Conservation (phyloP, 2,888 invertebrate genomes). For the Drosophila recens region DNA sequence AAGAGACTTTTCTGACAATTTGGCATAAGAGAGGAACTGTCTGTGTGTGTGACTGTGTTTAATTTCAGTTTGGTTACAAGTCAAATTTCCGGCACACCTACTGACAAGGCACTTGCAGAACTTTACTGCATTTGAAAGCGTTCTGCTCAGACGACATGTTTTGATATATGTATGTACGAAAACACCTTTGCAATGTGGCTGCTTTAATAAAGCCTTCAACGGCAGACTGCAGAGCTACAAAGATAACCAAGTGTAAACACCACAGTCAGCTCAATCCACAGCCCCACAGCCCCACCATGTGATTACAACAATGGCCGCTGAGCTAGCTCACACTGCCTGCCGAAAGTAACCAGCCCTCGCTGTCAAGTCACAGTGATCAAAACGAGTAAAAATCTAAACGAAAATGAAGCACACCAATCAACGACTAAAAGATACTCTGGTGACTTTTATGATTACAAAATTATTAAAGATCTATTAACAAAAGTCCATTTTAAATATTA, state of each 20-base stretch:
- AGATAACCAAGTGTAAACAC: constrained; percentile 56
- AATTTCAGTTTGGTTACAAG: constrained; percentile 66
- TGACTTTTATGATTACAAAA: too few species aligned
- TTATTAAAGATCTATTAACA: too few species aligned
- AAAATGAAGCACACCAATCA: not conserved
- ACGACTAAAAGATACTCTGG: constrained; percentile 2
- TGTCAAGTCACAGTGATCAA: constrained; percentile 24
- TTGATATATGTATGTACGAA: constrained; percentile 31
- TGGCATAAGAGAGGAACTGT: not conserved
- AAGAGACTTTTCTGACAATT: constrained; percentile 4
- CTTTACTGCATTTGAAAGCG: constrained; percentile 51
- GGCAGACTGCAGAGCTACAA: constrained; percentile 54
- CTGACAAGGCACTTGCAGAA: constrained; percentile 25
- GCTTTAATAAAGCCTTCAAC: constrained; percentile 74
- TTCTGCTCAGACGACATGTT: constrained; percentile 17
- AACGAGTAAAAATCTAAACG: not conserved
- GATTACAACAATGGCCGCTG: constrained; percentile 55
- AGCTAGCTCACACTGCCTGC: constrained; percentile 22
- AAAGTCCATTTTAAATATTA: too few species aligned
- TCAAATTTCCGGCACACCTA: constrained; percentile 72
- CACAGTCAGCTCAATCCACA: constrained; percentile 21
- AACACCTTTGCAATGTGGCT: constrained; percentile 44
- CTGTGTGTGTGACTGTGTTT: constrained; percentile 2
- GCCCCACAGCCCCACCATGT: constrained; percentile 24
- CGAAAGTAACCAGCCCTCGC: constrained; percentile 30